Evolutionary conservation across 2,888 invertebrate genomes (phyloP).

Genomic region (Protonemura montana): DNA sequence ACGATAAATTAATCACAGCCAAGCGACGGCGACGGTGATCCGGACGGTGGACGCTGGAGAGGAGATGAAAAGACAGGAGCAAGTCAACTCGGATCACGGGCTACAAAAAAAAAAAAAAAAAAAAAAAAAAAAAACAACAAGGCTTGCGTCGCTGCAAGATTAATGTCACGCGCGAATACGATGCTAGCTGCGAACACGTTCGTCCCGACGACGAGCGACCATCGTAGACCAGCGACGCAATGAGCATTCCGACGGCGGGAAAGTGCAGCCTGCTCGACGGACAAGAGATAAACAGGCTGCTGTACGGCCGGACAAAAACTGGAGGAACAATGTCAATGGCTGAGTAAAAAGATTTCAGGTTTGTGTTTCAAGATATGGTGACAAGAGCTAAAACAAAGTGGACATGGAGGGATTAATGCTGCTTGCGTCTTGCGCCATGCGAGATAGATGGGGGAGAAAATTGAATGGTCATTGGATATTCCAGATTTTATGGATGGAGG

Average conservation of each 20-base stretch:
- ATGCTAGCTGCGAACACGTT: constrained; percentile 23
- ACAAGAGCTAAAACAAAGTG: constrained; percentile 49
- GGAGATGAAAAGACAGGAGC: constrained; percentile 31
- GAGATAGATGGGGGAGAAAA: constrained; percentile 35
- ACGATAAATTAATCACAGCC: constrained; percentile 23
- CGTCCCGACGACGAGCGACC: neutral
- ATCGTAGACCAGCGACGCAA: neutral
- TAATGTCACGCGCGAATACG: constrained; percentile 32
- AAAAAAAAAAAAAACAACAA: constrained; percentile 24
- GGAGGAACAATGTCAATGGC: constrained; percentile 45
- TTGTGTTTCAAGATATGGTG: constrained; percentile 47
- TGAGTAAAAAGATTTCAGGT: constrained; percentile 48
- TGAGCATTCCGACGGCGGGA: constrained; percentile 18
- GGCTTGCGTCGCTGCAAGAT: neutral
- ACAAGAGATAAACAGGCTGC: neutral
- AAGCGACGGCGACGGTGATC: neutral
- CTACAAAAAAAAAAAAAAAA: too few relatives aligned
- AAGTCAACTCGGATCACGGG: constrained; percentile 10
- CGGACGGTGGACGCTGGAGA: neutral
- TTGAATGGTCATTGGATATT: neutral
- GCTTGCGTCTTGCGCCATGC: neutral
- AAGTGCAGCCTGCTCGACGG: constrained; percentile 17
- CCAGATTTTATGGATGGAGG: neutral
- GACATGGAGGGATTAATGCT: constrained; percentile 49
- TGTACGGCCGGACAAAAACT: constrained; percentile 27